These are phyloP conservation scores for Syngnathus acus DNA, from an alignment of 2,797 vertebrate genomes.

Conservation along the genomic window DNA sequence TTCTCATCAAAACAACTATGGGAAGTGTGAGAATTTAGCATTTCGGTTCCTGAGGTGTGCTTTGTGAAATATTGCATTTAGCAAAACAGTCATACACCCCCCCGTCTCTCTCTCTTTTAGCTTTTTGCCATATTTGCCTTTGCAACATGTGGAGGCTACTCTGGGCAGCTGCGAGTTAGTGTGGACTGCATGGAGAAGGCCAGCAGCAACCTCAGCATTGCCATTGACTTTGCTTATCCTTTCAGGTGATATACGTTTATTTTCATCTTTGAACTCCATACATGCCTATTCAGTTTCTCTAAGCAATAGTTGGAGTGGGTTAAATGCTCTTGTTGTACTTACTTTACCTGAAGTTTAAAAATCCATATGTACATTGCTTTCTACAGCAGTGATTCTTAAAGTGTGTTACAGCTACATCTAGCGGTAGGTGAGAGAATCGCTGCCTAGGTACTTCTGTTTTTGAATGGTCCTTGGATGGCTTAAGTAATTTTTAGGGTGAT, in stretches of 20 bases:
- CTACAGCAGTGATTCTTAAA: background rate
- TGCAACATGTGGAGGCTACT: conserved; percentile 96
- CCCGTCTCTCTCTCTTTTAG: conserved; percentile 52
- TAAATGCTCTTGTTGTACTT: background rate
- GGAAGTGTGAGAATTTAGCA: no score
- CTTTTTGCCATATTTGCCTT: conserved; percentile 99
- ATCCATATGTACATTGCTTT: background rate
- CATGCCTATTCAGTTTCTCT: background rate
- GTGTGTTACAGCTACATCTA: background rate
- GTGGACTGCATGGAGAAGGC: conserved; percentile 96
- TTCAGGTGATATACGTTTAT: conserved; percentile 79
- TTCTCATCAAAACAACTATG: no score
- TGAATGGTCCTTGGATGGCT: background rate
- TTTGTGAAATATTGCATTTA: no score
- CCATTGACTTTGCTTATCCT: conserved; percentile 87
- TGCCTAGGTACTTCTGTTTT: background rate
- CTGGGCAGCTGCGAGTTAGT: conserved; percentile 88
- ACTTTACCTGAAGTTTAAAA: background rate
- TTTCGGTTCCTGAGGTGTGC: background rate
- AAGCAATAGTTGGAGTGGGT: background rate
- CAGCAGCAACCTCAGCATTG: conserved; percentile 91
- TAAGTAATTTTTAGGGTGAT: background rate
- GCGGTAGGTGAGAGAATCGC: background rate
- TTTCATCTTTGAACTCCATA: background rate
- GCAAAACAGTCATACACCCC: no score